Conservation (phyloP, 2,797 vertebrate genomes). For the Typhlichthys eigenmanni region DNA sequence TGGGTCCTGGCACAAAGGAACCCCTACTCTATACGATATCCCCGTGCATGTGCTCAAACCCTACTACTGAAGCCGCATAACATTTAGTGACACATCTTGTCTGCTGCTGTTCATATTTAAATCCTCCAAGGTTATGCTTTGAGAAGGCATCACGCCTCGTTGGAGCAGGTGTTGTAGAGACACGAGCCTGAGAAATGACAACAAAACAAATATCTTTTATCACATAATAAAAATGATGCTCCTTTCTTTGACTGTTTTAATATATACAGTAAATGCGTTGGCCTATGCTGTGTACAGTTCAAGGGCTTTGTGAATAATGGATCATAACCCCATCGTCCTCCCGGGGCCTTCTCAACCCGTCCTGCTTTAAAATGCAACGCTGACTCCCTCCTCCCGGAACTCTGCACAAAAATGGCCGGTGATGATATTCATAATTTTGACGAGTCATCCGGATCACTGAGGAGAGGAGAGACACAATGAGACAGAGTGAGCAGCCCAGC, state of each 20-base stretch:
- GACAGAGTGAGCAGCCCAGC: conserved; percentile 39
- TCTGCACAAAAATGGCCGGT: conserved; percentile 28
- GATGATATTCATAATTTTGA: conserved; percentile 45
- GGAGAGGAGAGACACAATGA: conserved; percentile 33
- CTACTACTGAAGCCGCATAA: too few species aligned
- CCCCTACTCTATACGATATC: background rate
- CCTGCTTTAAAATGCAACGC: conserved; percentile 43
- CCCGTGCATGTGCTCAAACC: conserved; percentile 12
- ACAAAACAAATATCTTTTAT: conserved; percentile 8
- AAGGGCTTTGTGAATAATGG: conserved; percentile 53
- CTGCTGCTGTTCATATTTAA: conserved; percentile 18
- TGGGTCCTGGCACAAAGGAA: too few species aligned
- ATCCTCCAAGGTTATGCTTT: conserved; percentile 16
- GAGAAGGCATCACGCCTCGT: too few species aligned
- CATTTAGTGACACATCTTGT: background rate
- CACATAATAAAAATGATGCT: conserved; percentile 15
- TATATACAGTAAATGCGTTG: conserved; percentile 7
- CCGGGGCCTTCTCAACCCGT: conserved; percentile 34
- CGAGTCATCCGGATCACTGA: conserved; percentile 32
- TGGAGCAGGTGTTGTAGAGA: conserved; percentile 1
- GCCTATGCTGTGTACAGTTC: conserved; percentile 23
- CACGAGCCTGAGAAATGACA: background rate
- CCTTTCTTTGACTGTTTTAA: conserved; percentile 9
- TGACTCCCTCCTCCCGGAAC: conserved; percentile 35
- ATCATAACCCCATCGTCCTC: conserved; percentile 44